Base-by-base conservation (phyloP, 2,797 vertebrate species). In the Macrochelys suwanniensis region DNA sequence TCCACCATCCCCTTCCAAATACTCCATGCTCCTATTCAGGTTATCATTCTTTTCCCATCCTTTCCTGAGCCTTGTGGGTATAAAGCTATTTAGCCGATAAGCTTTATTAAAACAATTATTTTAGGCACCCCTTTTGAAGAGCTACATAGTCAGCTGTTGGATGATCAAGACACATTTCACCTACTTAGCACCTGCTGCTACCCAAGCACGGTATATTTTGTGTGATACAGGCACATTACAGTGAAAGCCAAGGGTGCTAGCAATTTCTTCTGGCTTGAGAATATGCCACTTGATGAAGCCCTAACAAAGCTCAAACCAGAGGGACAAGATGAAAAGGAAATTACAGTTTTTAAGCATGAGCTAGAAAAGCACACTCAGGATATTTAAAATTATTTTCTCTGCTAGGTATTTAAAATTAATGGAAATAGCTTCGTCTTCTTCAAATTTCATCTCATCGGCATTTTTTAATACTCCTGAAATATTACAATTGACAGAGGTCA, bases 391-490 rank as follows among this genome's bases (percentile, higher is more conserved):
- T 26, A n/a, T 96, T 80, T 65, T 74, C 90, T 92, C 81, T 88
- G 51, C 26, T 51, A 90, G 74, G 25, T 93, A 80, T 83, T 96
- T 93, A 93, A 97, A 96, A 89, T 76, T 77, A 93, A 79, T 91
- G 89, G 95, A 87, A 92, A 82, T 31, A 94, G 85, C 88, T 11
- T n/a, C 26, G 90, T 65, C 87, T 95, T 89, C 91, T 47, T 95
- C 56, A 88, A 1, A 79, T 89, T 94, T 76, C 89, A 47, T 90
- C 71, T 88, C 49, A 13, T 77, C 90, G 84, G 28, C 37, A 79
- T 91, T 96, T 89, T 85, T 94, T 45, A 85, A 82, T 45, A n/a
- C 13, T 25, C 86, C 45, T 82, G 37, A 94, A 84, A 53, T 61
- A 78, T 78, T 53, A 49, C 47, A 80, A 84, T 80, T 77, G 82